Base-by-base conservation (phyloP, 2,113 vertebrate species). In the Gambusia affinis region DNA sequence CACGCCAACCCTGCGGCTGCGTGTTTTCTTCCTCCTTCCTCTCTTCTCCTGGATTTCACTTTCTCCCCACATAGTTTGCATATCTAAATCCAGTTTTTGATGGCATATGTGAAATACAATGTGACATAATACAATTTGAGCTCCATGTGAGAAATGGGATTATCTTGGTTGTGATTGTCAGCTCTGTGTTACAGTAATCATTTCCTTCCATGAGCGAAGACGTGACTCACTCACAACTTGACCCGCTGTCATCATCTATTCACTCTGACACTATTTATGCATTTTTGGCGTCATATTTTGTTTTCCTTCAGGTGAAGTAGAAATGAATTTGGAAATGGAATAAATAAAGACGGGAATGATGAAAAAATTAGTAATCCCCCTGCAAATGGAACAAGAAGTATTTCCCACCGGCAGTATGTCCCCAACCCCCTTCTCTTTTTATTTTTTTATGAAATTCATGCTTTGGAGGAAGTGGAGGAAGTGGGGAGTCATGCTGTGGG, bases 51-150 rank as follows among this genome's bases (percentile, higher is more conserved):
- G 7, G 72, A 29, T 70, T 65, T 70, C 66, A 67, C 73, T 76
- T 47, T 47, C 19, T 19, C 64, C 47, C 72, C 27, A 39, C n/a
- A 69, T 82, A 86, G 82, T 89, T 88, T 89, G 88, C 89, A 85
- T 88, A 89, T 89, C 88, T 88, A 86, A 90, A 91, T 86, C 86
- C 84, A 67, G 61, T 78, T 90, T 87, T 76, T 74, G 86, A 92
- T 87, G 85, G 78, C 87, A 83, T 85, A 88, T 83, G 86, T 71
- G 54, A 83, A 90, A 91, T 44, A 86, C 86, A 86, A 78, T 75
- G 86, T 89, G 88, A 89, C 89, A 89, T 90, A 83, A 93, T 87
- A 83, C 86, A 89, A 87, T 90, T 81, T 89, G 84, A 92, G 87
- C 91, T 85, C 72, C 74, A 12, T 82, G 86, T 87, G 89, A 87